These are phyloP conservation scores for Eurystomus gularis DNA, from an alignment of 2,113 vertebrate genomes.

Conservation along the genomic window DNA sequence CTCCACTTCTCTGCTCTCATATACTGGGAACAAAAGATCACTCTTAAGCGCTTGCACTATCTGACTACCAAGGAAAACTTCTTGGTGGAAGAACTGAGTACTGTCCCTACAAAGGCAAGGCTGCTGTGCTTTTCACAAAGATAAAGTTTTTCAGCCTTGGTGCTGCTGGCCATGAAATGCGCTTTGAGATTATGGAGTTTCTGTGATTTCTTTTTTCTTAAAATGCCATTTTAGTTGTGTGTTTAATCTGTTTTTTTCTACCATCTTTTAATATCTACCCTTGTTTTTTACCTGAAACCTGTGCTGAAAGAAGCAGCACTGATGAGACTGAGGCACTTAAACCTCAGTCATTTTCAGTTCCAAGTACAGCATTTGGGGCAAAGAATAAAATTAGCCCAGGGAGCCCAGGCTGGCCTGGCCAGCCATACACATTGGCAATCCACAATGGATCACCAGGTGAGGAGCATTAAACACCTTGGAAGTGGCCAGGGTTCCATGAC, in stretches of 20 bases:
- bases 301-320: background rate
- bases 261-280: background rate
- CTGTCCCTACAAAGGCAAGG: background rate
- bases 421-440: background rate
- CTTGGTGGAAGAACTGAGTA: background rate
- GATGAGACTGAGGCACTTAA: rapidly evolving
- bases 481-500: background rate
- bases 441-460: background rate
- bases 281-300: background rate
- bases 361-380: background rate
- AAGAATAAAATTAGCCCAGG: background rate
- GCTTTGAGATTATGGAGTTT: background rate
- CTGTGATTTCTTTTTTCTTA: background rate
- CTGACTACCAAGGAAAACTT: background rate
- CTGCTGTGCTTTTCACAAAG: background rate
- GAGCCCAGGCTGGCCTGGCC: background rate
- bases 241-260: background rate
- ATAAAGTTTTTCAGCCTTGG: background rate
- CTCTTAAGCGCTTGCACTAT: background rate
- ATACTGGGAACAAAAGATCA: background rate
- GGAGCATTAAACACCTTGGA: background rate
- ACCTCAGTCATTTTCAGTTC: background rate
- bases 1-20: background rate
- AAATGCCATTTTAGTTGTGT: background rate
- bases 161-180: background rate